A percentile compares a stretch with the other conserved stretches of the same genome.
phyloP scores from a whole-genome alignment of 2,113 vertebrate species.

The Serinus canaria region DNA sequence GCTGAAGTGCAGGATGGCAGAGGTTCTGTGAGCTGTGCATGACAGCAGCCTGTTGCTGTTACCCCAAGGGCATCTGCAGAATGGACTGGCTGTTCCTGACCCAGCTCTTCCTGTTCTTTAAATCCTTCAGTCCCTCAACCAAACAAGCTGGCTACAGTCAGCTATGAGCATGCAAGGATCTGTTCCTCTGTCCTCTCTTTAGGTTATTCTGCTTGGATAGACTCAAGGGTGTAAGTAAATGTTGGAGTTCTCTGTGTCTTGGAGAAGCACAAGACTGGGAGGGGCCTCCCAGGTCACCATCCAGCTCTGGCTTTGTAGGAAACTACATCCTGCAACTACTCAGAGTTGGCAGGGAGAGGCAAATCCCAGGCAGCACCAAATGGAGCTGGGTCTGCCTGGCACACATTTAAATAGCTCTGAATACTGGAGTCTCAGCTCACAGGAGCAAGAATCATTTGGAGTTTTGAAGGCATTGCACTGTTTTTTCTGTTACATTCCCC shows the following conservation, averaged over 20 bases:
- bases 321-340: not conserved
- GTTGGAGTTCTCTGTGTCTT: not conserved
- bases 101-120: not conserved
- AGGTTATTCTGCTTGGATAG: not conserved
- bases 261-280: not conserved
- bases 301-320: not conserved
- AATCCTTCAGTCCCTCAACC: not conserved
- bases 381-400: not conserved
- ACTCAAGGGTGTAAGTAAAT: not conserved
- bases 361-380: not conserved
- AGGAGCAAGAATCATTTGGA: not conserved
- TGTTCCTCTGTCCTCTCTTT: not conserved
- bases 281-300: not conserved
- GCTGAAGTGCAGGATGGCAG: not conserved
- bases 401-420: not conserved
- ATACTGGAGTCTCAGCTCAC: not conserved
- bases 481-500: not conserved
- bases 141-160: not conserved
- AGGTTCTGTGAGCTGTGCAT: conserved; percentile 9
- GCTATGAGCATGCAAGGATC: not conserved
- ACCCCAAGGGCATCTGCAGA: not conserved
- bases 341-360: not conserved
- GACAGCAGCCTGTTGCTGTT: not conserved
- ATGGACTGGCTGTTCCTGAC: not conserved
- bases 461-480: not conserved